A percentile compares a stretch with the other conserved stretches of the same genome.
Conservation (phyloP, 2,888 invertebrate genomes). For the Acronicta leporina region DNA sequence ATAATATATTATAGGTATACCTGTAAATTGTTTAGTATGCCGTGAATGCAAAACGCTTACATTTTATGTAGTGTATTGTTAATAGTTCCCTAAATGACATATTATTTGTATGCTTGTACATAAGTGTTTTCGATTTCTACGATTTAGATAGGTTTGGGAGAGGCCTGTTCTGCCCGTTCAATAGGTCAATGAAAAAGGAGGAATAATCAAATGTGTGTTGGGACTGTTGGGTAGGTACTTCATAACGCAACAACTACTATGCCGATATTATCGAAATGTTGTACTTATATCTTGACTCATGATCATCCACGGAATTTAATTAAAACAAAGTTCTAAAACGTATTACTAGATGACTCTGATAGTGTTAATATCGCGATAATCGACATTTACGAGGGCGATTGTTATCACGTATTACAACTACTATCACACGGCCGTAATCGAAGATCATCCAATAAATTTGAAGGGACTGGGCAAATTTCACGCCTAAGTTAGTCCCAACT, state of each 20-base stretch:
- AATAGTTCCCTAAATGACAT: neutral
- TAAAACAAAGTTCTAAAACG: too few relatives aligned
- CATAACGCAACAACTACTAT: too few relatives aligned
- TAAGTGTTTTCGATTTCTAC: neutral
- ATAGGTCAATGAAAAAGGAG: too few relatives aligned
- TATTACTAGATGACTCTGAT: too few relatives aligned
- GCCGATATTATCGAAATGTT: too few relatives aligned
- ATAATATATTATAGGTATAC: constrained; percentile 3
- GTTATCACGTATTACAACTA: too few relatives aligned
- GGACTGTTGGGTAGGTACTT: too few relatives aligned
- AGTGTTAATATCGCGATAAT: neutral
- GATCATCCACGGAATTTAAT: too few relatives aligned
- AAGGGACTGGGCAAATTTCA: too few relatives aligned
- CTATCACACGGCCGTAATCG: neutral
- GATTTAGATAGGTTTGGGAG: constrained; percentile 1
- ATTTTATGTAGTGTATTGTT: constrained; percentile 34
- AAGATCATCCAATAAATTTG: neutral
- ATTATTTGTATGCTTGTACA: constrained; percentile 2
- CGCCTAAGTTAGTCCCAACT: neutral
- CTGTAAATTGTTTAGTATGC: constrained; percentile 29
- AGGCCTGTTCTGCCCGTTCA: too few relatives aligned
- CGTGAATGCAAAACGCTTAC: constrained; percentile 30
- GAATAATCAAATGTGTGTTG: too few relatives aligned
- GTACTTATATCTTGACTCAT: too few relatives aligned
- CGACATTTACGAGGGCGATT: neutral